Evolutionary conservation across 2,113 vertebrate species (phyloP).

Genomic region (Xiphias gladius): DNA sequence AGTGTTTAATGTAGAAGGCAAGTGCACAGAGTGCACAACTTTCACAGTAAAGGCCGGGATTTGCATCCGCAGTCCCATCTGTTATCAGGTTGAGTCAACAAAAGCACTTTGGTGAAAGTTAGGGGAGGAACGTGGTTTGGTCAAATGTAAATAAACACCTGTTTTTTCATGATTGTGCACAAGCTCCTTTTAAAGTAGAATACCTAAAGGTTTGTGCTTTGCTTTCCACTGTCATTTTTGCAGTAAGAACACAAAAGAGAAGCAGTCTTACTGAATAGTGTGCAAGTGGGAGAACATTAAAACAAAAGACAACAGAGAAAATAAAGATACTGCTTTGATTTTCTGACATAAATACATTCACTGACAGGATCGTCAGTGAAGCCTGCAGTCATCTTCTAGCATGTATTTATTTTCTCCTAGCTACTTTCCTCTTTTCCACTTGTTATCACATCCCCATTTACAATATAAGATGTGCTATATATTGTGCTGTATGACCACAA

Average conservation of each 20-base stretch:
- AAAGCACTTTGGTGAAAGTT: no score
- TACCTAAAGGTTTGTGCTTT: constrained; percentile 33
- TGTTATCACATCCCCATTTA: neutral
- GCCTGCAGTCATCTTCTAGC: neutral
- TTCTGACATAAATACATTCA: constrained; percentile 8
- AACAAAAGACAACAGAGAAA: no score
- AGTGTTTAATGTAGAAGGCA: no score
- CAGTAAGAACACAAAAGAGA: constrained; percentile 9
- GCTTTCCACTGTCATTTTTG: constrained; percentile 25
- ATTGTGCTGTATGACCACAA: neutral
- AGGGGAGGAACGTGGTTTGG: no score
- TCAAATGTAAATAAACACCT: neutral
- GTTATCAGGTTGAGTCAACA: no score
- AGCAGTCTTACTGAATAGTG: neutral
- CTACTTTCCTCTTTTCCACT: neutral
- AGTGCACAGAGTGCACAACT: no score
- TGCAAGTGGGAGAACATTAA: neutral
- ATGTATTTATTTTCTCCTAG: neutral
- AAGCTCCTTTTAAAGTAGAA: constrained; percentile 20
- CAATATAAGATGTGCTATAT: no score
- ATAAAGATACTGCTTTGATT: constrained; percentile 16
- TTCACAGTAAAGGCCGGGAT: no score
- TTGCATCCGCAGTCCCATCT: neutral
- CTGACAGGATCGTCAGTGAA: neutral
- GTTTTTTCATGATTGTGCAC: neutral